Evolutionary conservation across 2,888 invertebrate genomes (phyloP).

Genomic region (Aromia moschata): DNA sequence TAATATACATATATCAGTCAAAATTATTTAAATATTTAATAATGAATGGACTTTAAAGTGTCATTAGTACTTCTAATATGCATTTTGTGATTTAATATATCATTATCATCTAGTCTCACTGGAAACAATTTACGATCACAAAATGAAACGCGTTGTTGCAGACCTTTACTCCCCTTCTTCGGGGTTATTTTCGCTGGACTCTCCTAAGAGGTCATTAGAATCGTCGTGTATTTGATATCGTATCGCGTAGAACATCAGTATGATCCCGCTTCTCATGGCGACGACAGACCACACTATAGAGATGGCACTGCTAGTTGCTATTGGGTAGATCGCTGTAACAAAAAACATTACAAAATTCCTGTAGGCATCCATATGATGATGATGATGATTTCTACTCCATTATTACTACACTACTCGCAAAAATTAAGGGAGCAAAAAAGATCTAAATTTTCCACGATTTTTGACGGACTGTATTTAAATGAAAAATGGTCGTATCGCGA

Average conservation of each 20-base stretch:
- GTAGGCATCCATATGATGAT: no score
- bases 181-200: neutral
- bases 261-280: slow-evolving; percentile 66
- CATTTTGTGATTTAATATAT: neutral
- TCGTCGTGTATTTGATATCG: slow-evolving; percentile 57
- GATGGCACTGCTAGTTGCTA: slow-evolving; percentile 64
- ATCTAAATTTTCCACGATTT: no score
- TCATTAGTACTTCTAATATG: neutral
- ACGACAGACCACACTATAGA: slow-evolving; percentile 67
- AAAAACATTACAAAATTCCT: no score
- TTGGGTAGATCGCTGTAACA: slow-evolving; percentile 64
- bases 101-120: neutral
- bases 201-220: slow-evolving; percentile 10
- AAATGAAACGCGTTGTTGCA: neutral
- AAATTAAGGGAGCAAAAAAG: no score
- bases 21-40: neutral
- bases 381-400: no score
- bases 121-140: neutral
- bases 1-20: neutral
- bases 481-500: no score
- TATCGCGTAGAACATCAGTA: slow-evolving; percentile 62
- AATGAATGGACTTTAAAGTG: neutral
- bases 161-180: neutral
- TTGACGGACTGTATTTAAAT: no score
- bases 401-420: no score